These are phyloP conservation scores for Agapornis roseicollis DNA, from an alignment of 2,113 vertebrate species.

Conservation along the genomic window DNA sequence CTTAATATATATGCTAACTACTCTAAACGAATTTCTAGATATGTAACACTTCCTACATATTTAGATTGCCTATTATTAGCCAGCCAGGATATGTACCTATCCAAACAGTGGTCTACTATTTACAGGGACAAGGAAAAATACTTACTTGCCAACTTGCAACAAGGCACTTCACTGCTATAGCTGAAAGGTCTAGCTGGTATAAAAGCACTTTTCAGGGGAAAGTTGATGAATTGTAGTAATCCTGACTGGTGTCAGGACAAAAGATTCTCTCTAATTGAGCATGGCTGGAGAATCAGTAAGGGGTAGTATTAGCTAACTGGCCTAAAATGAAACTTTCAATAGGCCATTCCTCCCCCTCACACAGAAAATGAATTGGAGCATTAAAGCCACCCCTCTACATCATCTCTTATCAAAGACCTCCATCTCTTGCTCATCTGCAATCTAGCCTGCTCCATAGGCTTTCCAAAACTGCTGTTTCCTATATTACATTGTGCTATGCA, in stretches of 20 bases:
- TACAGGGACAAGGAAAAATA: background rate
- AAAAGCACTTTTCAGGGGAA: constrained; percentile 39
- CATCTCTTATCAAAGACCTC: constrained; percentile 44
- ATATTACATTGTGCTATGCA: background rate
- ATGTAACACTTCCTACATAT: background rate
- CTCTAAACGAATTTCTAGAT: background rate
- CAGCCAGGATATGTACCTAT: background rate
- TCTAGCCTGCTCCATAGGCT: background rate
- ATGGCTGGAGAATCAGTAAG: constrained; percentile 55
- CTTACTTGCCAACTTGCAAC: background rate
- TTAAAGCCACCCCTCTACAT: constrained; percentile 36
- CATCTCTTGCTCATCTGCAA: constrained; percentile 24
- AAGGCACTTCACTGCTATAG: constrained; percentile 27
- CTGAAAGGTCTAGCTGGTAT: constrained; percentile 13
- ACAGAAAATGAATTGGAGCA: constrained; percentile 55
- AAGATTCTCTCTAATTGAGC: constrained; percentile 53
- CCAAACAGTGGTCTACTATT: background rate
- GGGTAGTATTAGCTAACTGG: constrained; percentile 60
- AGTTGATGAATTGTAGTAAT: constrained; percentile 62
- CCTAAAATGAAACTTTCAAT: constrained; percentile 62
- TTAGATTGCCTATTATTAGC: background rate
- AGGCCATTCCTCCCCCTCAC: constrained; percentile 24
- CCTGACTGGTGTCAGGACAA: constrained; percentile 59
- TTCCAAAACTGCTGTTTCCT: background rate
- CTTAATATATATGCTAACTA: background rate